These are phyloP conservation scores for Aeoliscus strigatus DNA, from an alignment of 2,797 vertebrate genomes.

Conservation along the genomic window DNA sequence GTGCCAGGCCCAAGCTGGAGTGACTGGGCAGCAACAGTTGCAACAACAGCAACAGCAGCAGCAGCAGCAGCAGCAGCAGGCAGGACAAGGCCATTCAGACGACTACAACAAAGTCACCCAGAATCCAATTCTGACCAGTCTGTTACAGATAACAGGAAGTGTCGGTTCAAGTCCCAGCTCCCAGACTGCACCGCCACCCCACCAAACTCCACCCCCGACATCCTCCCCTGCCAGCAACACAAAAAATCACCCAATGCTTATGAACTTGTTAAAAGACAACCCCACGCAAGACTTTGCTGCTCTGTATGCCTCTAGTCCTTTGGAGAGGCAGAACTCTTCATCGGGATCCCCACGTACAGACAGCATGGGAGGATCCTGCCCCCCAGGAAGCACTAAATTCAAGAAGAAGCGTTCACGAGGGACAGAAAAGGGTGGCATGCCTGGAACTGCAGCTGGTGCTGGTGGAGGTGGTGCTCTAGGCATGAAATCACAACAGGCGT, in stretches of 20 bases:
- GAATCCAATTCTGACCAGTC: constrained; percentile 97
- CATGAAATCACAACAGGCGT: constrained; percentile 65
- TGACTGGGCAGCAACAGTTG: constrained; percentile 63
- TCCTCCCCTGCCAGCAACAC: constrained; percentile 98
- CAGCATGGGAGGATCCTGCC: constrained; percentile 74
- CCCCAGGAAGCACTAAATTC: constrained; percentile 72
- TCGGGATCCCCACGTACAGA: constrained; percentile 89
- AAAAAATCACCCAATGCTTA: constrained; percentile 99
- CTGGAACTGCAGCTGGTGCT: constrained; percentile 44
- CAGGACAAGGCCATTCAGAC: constrained; percentile 80
- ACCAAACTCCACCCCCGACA: constrained; percentile 93
- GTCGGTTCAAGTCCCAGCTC: constrained; percentile 93
- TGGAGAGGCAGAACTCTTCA: constrained; percentile 95
- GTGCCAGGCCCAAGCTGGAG: constrained; percentile 57
- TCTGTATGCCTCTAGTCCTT: constrained; percentile 87
- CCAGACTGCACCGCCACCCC: constrained; percentile 80
- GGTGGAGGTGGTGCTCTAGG: constrained; percentile 47
- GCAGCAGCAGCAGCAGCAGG: constrained; percentile 54
- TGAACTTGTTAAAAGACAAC: constrained; percentile 98
- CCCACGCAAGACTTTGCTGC: constrained; percentile 93
- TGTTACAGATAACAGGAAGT: constrained; percentile 94
- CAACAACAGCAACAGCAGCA: constrained; percentile 69
- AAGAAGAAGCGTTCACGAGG: constrained; percentile 91
- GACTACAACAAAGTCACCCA: constrained; percentile 98
- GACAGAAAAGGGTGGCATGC: constrained; percentile 63